Percentiles rank a stretch among this genome's conserved stretches.
These are phyloP conservation scores for Sarcophaga rosellei DNA, from an alignment of 2,888 invertebrate genomes.

Conservation along the genomic window DNA sequence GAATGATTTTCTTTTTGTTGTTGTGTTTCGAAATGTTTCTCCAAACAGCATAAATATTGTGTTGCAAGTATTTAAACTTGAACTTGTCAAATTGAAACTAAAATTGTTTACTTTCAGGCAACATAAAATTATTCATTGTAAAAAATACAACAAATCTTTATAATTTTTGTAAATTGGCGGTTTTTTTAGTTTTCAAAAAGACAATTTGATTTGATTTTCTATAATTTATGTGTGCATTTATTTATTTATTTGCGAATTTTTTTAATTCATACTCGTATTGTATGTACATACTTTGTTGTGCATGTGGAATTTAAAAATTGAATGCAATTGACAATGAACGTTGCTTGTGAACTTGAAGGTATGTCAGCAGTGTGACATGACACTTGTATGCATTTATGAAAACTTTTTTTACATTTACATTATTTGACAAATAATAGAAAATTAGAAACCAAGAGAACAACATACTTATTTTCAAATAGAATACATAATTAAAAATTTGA, in stretches of 20 bases:
- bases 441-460: not conserved
- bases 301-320: constrained; percentile 11
- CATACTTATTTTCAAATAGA: too few species aligned
- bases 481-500: too few species aligned
- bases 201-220: constrained; percentile 40
- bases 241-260: constrained; percentile 31
- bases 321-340: constrained; percentile 49
- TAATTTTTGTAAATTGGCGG: constrained; percentile 34
- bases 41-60: constrained; percentile 17
- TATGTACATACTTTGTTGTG: not conserved
- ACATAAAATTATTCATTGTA: not conserved
- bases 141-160: too few species aligned
- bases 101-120: constrained; percentile 39
- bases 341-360: constrained; percentile 41
- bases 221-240: constrained; percentile 29
- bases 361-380: constrained; percentile 3
- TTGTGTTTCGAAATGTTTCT: not conserved
- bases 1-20: not conserved
- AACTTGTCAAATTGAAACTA: constrained; percentile 63
- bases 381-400: not conserved
- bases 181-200: constrained; percentile 33
- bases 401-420: not conserved
- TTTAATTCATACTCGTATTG: constrained; percentile 13
- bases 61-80: constrained; percentile 58
- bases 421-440: not conserved